Conservation (phyloP, 1,140 invertebrate species). For the Cryptotermes secundus region DNA sequence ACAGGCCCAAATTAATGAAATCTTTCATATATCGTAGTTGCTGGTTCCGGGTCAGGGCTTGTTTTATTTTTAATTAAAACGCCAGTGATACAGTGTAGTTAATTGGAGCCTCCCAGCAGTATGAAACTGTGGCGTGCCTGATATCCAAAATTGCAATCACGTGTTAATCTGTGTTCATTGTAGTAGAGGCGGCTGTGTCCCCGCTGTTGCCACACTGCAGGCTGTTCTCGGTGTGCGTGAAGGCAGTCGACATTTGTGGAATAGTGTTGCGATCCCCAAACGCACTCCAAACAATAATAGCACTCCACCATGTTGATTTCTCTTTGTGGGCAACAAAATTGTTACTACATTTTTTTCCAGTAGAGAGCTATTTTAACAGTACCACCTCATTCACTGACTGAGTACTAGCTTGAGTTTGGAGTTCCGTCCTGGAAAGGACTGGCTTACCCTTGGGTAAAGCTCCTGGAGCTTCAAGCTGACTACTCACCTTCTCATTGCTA, state of each 20-base stretch:
- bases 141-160: background rate
- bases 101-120: background rate
- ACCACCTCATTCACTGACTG: no score
- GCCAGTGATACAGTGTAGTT: background rate
- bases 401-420: no score
- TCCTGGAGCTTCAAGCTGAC: no score
- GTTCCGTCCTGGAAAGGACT: no score
- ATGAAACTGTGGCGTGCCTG: background rate
- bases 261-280: background rate
- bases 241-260: background rate
- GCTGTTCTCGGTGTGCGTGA: background rate
- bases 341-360: no score
- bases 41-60: background rate
- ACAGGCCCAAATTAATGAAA: background rate
- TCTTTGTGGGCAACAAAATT: background rate
- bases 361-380: no score
- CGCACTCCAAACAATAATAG: background rate
- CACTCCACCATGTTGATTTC: background rate
- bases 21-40: background rate
- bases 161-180: background rate
- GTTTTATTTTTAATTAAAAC: conserved; percentile 18
- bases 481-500: no score
- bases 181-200: background rate
- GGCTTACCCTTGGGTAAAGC: no score
- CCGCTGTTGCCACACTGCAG: background rate